Evolutionary conservation across 2,888 invertebrate species (phyloP).

Genomic region (Tenthredo scrophulariae): DNA sequence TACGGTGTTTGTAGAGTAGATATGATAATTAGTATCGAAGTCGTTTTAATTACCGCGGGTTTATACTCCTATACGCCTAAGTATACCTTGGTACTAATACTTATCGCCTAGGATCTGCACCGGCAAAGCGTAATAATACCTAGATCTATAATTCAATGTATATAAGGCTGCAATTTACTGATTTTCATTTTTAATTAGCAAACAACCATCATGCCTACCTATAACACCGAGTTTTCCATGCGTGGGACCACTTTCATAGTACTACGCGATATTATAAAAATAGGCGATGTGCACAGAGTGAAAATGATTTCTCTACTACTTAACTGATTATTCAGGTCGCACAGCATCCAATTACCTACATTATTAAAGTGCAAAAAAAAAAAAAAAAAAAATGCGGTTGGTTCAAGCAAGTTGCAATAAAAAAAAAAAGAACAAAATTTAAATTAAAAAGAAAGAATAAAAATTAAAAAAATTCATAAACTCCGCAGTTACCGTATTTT

Average conservation of each 20-base stretch:
- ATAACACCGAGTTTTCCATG: conserved; percentile 9
- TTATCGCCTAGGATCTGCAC: not conserved
- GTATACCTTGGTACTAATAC: not conserved
- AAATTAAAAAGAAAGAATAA: not conserved
- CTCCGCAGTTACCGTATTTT: not conserved
- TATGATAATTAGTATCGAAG: not conserved
- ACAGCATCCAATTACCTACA: conserved; percentile 21
- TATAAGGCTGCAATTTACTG: not conserved
- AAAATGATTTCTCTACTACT: conserved; percentile 37
- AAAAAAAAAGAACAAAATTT: not conserved
- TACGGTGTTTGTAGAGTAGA: too few relatives aligned
- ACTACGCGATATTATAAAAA: not conserved
- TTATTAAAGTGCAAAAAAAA: not conserved
- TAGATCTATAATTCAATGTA: conserved; percentile 28
- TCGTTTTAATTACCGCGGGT: not conserved
- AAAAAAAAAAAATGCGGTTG: not conserved
- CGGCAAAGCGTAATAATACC: not conserved
- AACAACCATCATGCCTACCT: not conserved
- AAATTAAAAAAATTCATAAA: not conserved
- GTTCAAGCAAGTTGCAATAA: not conserved
- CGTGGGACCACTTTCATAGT: conserved; percentile 40
- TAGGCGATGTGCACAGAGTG: not conserved
- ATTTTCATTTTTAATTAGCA: conserved; percentile 39
- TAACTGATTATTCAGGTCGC: conserved; percentile 10
- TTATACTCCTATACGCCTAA: not conserved